These are phyloP conservation scores for Ailuropoda melanoleuca DNA, from an alignment of 2,113 vertebrate genomes.

Conservation along the genomic window DNA sequence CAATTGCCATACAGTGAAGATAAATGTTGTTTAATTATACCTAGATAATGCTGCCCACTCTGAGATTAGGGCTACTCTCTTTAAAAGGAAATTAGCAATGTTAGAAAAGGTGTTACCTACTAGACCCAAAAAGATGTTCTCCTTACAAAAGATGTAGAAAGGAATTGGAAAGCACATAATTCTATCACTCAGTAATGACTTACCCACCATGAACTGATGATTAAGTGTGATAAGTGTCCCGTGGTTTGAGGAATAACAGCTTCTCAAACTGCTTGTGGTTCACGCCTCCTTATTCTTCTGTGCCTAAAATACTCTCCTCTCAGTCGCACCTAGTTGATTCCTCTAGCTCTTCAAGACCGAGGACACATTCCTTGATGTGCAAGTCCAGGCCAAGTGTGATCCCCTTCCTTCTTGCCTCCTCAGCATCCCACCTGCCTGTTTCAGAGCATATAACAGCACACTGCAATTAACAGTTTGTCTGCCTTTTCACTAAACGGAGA, in stretches of 20 bases:
- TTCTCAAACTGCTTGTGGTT: not conserved
- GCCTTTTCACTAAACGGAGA: not conserved
- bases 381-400: not conserved
- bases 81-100: not conserved
- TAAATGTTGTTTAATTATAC: not conserved
- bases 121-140: not conserved
- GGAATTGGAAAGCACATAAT: not conserved
- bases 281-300: not conserved
- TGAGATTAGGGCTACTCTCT: not conserved
- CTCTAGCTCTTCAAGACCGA: not conserved
- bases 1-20: not conserved
- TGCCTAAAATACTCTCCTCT: not conserved
- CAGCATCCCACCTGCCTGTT: not conserved
- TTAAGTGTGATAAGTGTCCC: not conserved
- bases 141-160: not conserved
- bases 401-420: not conserved
- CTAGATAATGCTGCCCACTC: not conserved
- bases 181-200: not conserved
- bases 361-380: not conserved
- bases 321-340: not conserved
- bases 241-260: not conserved
- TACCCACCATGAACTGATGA: not conserved
- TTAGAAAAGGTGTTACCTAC: not conserved
- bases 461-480: not conserved
- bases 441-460: not conserved